phyloP scores from a whole-genome alignment of 2,888 invertebrate species.

The Drosophila melanosoma region DNA sequence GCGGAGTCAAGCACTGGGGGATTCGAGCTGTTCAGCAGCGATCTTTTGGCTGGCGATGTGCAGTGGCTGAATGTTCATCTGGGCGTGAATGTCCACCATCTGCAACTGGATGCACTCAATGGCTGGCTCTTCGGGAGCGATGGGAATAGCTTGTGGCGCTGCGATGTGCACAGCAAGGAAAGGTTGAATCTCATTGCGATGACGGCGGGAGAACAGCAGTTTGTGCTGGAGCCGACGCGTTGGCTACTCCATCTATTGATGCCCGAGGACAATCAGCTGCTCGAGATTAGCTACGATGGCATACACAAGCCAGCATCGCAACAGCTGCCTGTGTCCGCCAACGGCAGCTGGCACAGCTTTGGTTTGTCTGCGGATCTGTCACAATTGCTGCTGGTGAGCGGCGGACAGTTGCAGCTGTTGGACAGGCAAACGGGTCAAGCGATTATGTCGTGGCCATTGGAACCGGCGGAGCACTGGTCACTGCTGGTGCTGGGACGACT shows the following conservation, averaged over 20 bases:
- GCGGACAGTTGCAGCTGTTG: conserved; percentile 51
- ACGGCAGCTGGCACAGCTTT: conserved; percentile 63
- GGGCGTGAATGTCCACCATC: conserved; percentile 87
- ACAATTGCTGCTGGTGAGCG: conserved; percentile 55
- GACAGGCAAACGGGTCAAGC: conserved; percentile 37
- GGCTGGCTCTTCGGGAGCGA: conserved; percentile 93
- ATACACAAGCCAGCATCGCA: conserved; percentile 15
- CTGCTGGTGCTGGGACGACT: conserved; percentile 42
- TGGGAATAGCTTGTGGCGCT: conserved; percentile 51
- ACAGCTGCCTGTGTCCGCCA: background rate
- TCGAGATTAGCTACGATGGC: conserved; percentile 77
- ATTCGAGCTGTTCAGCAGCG: conserved; percentile 36
- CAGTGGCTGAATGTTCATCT: conserved; percentile 6
- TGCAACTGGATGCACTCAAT: conserved; percentile 96
- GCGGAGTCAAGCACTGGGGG: conserved; percentile 86
- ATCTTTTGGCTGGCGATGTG: conserved; percentile 26
- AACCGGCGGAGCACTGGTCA: conserved; percentile 50
- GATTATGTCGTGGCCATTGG: conserved; percentile 37
- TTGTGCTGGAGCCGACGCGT: conserved; percentile 61
- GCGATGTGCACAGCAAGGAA: conserved; percentile 53
- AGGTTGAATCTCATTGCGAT: conserved; percentile 8
- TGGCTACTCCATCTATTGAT: conserved; percentile 68
- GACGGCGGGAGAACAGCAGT: conserved; percentile 38
- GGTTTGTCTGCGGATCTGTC: conserved; percentile 25
- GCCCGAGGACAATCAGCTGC: conserved; percentile 44